Evolutionary conservation across 2,113 vertebrate genomes (phyloP).

Genomic region (Tricholaema leucomelas): DNA sequence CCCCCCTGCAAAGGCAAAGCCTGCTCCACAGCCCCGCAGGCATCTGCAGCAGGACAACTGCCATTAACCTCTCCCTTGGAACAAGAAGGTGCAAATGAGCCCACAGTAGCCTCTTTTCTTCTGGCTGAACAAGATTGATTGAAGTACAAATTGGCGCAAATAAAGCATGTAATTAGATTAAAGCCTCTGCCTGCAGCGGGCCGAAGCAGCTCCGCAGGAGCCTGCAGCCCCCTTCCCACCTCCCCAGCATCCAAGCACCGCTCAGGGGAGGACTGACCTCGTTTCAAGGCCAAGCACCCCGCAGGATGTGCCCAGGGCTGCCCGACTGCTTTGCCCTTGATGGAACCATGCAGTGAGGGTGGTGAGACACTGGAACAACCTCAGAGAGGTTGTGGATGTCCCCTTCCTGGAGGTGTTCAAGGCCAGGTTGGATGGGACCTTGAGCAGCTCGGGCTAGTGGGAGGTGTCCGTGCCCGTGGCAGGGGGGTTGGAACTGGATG

Average conservation of each 20-base stretch:
- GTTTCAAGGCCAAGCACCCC: not conserved
- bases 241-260: not conserved
- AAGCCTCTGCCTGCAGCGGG: conserved; percentile 79
- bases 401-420: no score
- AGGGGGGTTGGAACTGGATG: no score
- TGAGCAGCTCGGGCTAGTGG: no score
- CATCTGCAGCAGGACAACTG: conserved; percentile 32
- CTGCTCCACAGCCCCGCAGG: not conserved
- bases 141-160: conserved; percentile 98
- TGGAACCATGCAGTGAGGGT: no score
- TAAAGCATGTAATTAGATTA: conserved; percentile 99
- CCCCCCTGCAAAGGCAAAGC: not conserved
- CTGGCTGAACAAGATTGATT: conserved; percentile 89
- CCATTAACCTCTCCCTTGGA: conserved; percentile 75
- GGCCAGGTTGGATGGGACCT: no score
- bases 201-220: conserved; percentile 49
- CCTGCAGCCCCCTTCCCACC: not conserved
- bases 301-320: not conserved
- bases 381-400: no score
- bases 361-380: no score
- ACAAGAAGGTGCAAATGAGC: conserved; percentile 85
- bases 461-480: no score
- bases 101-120: conserved; percentile 85
- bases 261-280: not conserved
- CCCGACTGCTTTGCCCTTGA: not conserved